Conservation (phyloP, 2,113 vertebrate species). For the Lates calcarifer region DNA sequence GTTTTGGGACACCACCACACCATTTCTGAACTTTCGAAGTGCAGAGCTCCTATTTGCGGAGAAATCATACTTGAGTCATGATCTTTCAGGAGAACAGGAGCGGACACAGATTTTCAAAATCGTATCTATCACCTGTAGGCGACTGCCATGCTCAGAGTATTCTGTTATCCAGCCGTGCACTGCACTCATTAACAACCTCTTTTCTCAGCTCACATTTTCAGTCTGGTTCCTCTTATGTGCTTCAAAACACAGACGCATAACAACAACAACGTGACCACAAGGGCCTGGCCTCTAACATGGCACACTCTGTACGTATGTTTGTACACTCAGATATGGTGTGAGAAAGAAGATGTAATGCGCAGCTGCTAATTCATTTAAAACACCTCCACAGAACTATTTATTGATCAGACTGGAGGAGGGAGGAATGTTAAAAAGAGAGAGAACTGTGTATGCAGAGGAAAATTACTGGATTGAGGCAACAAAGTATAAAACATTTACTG, state of each 20-base stretch:
- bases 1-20: not conserved
- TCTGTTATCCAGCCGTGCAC: constrained; percentile 32
- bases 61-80: not conserved
- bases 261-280: not conserved
- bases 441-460: constrained; percentile 8
- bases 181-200: constrained; percentile 23
- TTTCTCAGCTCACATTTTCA: constrained; percentile 23
- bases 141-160: not conserved
- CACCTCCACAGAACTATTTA: constrained; percentile 71
- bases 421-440: constrained; percentile 45
- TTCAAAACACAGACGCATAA: constrained; percentile 9
- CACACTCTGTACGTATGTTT: not conserved
- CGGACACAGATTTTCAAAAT: not conserved
- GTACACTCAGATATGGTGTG: not conserved
- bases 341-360: constrained; percentile 41
- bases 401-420: constrained; percentile 71
- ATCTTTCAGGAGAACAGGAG: not conserved
- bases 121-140: constrained; percentile 12
- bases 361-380: constrained; percentile 71
- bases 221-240: constrained; percentile 9
- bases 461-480: not conserved
- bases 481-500: constrained; percentile 4
- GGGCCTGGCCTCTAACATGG: not conserved
- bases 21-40: not conserved
- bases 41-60: not conserved